Base-by-base conservation (phyloP, 2,113 vertebrate species). In the Columba janthina region DNA sequence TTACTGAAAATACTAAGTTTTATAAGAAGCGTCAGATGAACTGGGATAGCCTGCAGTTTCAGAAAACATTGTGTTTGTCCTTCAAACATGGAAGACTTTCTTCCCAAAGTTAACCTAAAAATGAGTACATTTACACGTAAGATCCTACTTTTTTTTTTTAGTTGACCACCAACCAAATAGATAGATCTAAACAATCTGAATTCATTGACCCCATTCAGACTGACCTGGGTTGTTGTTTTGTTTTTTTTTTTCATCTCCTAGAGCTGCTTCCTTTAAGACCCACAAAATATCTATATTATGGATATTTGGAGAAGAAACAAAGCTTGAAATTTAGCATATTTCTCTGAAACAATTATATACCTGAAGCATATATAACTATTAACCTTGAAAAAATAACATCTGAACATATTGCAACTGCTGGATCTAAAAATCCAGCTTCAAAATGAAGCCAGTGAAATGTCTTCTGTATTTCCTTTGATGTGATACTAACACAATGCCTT, bases 261-360 rank as follows among this genome's bases (percentile, higher is more conserved):
- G 70, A 65, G 51, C 25, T 34, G 20, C 57, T 75, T 85, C 69
- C 24, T 75, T 58, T n/a, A 74, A 85, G 57, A 80, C 48, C 50
- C 78, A 88, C 29, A 64, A 85, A 84, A 28, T 31, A 28, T 54
- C 70, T 34, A 42, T 50, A 70, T 42, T 67, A 62, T 13, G 36
- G 64, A 46, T 44, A 62, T 86, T 40, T 57, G 31, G 57, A 65
- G 70, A 34, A 96, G 65, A 94, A 92, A 91, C 16, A 24, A 70
- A 61, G 29, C 57, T 71, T 50, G 31, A 79, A 69, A 74, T 89
- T 92, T 81, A 89, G 81, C 76, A 25, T 85, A 71, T 71, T 88
- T 66, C 53, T 96, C 75, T 79, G 64, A 92, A 96, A 85, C 56
- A 95, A 80, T 94, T 93, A 50, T 32, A 73, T 82, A 92, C 65